Base-by-base conservation (phyloP, 2,113 vertebrate genomes). In the Syrrhaptes paradoxus region DNA sequence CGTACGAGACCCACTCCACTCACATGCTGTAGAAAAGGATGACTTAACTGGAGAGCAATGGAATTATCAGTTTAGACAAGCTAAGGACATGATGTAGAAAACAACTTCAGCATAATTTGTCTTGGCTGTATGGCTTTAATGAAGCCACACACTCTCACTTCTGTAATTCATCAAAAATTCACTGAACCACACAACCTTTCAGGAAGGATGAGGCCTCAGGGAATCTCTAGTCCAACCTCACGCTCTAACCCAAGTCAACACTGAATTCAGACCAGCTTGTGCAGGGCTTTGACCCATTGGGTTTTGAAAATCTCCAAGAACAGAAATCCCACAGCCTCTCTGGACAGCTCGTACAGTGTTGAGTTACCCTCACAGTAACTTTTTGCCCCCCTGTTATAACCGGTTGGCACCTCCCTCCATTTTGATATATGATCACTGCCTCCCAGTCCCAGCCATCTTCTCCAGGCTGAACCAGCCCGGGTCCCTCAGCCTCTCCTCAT, bases 311-410 rank as follows among this genome's bases (percentile, higher is more conserved):
- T 7, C 36, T 71, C 21, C 46, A 74, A 66, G 55, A 52, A 58
- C 31, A 75, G 38, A 90, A 32, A 52, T 79, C 38, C 25, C 34
- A 28, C 16, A 61, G 20, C 34, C 26, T 87, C 70, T 71, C 38
- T 80, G 32, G 43, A 80, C 17, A 65, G 10, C 21, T 67, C 82
- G 10, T 55, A 55, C 61, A 74, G 31, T 41, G 46, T 18, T 70
- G 41, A 74, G 21, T 87, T 91, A 54, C 21, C 19, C 4, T 57
- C 29, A 51, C 15, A 54, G 26, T 24, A 21, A 34, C 31, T 36
- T 6, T 2, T 1, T 9, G 4, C 3, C 4, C 28, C 28, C 5
- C 13, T 3, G 1, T 68, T 59, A 80, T 31, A 55, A 46, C 16
- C 32, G 83, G 29, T 55, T 10, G 2, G 21, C 58, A 36, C 9